phyloP scores from a whole-genome alignment of 1,140 invertebrate genomes.

The Ceratosolen fusciceps region DNA sequence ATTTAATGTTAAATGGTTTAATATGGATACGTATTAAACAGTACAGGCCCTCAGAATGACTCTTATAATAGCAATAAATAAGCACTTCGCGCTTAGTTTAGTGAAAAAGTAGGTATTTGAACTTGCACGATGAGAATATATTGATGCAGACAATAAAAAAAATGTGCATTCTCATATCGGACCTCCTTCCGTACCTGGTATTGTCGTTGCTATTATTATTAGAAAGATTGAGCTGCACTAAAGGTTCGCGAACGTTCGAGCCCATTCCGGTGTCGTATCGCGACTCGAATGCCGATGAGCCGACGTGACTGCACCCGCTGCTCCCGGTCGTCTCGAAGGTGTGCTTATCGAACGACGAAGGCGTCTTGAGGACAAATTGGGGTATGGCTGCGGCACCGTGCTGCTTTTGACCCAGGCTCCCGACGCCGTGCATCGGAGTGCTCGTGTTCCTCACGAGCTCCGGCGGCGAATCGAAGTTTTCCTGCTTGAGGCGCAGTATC shows the following conservation, averaged over 20 bases:
- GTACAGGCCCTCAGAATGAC: too few relatives aligned
- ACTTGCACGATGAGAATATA: too few relatives aligned
- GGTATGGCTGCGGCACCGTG: neutral
- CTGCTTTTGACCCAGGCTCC: neutral
- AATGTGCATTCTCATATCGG: too few relatives aligned
- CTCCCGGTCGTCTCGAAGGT: slow-evolving; percentile 9
- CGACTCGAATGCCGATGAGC: slow-evolving; percentile 25
- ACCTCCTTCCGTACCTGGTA: neutral
- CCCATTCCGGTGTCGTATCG: slow-evolving; percentile 24
- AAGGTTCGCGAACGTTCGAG: neutral
- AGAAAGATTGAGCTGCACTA: neutral
- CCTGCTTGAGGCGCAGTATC: slow-evolving; percentile 12
- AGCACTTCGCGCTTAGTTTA: too few relatives aligned
- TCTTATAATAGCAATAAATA: too few relatives aligned
- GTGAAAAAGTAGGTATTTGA: too few relatives aligned
- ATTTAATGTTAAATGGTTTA: too few relatives aligned
- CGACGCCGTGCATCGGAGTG: slow-evolving; percentile 48
- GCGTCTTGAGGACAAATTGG: slow-evolving; percentile 37
- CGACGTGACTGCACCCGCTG: neutral
- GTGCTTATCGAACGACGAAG: slow-evolving; percentile 12
- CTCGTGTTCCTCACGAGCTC: slow-evolving; percentile 51
- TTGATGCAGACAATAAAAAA: too few relatives aligned
- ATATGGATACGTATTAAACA: too few relatives aligned
- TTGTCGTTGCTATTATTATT: slow-evolving; percentile 7
- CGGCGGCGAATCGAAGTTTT: slow-evolving; percentile 32